These are phyloP conservation scores for Stramonita haemastoma DNA, from an alignment of 2,888 invertebrate genomes.

Conservation along the genomic window DNA sequence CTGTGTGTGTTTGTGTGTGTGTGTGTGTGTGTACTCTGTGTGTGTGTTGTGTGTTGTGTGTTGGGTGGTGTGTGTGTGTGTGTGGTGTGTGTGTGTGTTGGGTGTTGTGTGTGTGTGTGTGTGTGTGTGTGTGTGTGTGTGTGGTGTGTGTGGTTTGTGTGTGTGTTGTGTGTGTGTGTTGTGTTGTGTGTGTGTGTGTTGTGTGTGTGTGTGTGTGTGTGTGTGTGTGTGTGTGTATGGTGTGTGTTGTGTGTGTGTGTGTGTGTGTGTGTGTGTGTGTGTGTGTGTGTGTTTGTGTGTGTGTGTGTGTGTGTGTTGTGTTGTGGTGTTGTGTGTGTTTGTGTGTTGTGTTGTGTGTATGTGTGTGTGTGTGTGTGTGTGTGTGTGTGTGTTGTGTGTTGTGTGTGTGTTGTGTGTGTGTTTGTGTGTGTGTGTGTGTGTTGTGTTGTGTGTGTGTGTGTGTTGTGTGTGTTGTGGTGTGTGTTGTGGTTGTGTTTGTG, in stretches of 20 bases:
- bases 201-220: slow-evolving; percentile 15
- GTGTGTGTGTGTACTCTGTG: background rate
- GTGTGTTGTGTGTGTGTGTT: background rate
- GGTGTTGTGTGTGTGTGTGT: slow-evolving; percentile 12
- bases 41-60: background rate
- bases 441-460: background rate
- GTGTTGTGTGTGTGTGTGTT: background rate
- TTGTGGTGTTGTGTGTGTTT: background rate
- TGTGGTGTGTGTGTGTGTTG: too few species aligned
- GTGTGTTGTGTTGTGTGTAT: background rate
- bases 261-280: background rate
- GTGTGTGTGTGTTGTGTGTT: background rate
- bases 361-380: slow-evolving; percentile 13
- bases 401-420: background rate
- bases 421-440: slow-evolving; percentile 6
- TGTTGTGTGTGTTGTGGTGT: too few species aligned
- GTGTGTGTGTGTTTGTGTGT: background rate
- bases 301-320: background rate
- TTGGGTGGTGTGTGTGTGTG: background rate
- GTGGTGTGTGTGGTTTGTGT: too few species aligned
- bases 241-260: background rate
- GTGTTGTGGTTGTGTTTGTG: background rate
- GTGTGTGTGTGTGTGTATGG: background rate
- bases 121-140: background rate
- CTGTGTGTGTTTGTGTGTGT: background rate